Evolutionary conservation across 2,113 vertebrate genomes (phyloP), one percentile per base, ranked within the genome.

Genomic region (Sinocyclocheilus anshuiensis): DNA sequence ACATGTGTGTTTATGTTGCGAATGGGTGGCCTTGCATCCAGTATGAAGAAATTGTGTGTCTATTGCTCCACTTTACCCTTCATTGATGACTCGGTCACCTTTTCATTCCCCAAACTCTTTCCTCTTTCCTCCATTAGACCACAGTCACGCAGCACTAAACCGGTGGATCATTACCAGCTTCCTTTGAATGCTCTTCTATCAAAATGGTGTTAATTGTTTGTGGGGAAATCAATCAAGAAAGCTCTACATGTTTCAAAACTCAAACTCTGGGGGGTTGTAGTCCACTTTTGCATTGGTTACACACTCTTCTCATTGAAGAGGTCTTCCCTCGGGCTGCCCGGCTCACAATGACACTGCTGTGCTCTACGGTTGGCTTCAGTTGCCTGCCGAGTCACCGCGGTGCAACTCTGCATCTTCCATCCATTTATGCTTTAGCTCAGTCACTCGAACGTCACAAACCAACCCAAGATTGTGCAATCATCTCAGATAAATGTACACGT

Each of bases 381-480:
- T 48, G 61, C 61, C 16, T 82, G 61, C 80, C 69, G 80, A 69
- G 39, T 69, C 80, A 82, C 61, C 6, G 13, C 1, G 0, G 5
- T 39, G 53, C 53, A 55, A 20, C 50, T 15, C 67, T 72, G 36
- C 29, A 89, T 84, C 83, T 86, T 80, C 82, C 36, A n/a, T 78
- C 59, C 55, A 87, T 22, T 36, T 53, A 77, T 29, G 48, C 24
- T 33, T 36, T 13, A 36, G 53, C 77, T 33, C 18, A 80, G 77
- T 63, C 77, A 63, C 57, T 24, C 33, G 15, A 26, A 80, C 22
- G 8, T 80, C 77, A 63, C 55, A 63, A 63, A 63, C 1, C 12
- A 39, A 36, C 53, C 53, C 7, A 59, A 22, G 22, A 61, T 80
- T 80, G 77, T 80, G 77, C 42, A 63, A 80, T 59, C 36, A 18